phyloP scores from a whole-genome alignment of 1,140 invertebrate species.

The Drosophila simulans region DNA sequence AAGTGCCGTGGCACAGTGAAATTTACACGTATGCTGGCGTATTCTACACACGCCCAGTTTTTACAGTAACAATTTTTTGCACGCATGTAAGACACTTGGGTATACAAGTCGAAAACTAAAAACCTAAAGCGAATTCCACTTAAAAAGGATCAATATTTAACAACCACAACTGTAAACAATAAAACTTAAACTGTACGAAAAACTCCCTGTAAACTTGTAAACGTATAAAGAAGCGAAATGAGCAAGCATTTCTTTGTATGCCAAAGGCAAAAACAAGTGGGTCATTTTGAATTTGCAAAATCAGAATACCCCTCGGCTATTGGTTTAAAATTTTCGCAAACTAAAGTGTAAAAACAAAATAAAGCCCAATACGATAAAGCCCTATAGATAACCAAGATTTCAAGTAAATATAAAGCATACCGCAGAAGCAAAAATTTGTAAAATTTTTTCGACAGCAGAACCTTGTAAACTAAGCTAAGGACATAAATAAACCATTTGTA shows the following conservation, averaged over 20 bases:
- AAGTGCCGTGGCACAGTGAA: conserved; percentile 52
- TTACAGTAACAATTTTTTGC: conserved; percentile 66
- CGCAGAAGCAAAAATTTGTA: conserved; percentile 66
- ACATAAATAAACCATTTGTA: conserved; percentile 72
- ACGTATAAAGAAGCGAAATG: conserved; percentile 37
- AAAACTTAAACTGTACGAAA: conserved; percentile 56
- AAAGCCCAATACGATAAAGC: conserved; percentile 31
- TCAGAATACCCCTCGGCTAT: conserved; percentile 22
- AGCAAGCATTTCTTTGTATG: conserved; percentile 27
- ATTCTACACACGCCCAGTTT: conserved; percentile 64
- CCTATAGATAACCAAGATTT: conserved; percentile 49
- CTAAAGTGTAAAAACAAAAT: conserved; percentile 55
- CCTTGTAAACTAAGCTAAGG: conserved; percentile 73
- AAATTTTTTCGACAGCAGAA: conserved; percentile 65
- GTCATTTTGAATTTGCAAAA: conserved; percentile 12
- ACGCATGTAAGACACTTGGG: conserved; percentile 50
- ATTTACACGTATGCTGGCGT: conserved; percentile 56
- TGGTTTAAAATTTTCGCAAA: conserved; percentile 61
- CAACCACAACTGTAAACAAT: conserved; percentile 64
- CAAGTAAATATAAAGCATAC: conserved; percentile 54
- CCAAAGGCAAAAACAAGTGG: conserved; percentile 2
- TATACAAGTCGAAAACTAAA: conserved; percentile 32
- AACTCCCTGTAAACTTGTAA: conserved; percentile 42
- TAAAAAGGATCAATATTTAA: conserved; percentile 15
- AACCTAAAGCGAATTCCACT: conserved; percentile 17